A percentile compares a stretch with the other conserved stretches of the same genome.
phyloP scores from a whole-genome alignment of 2,113 vertebrate species.

The Grus americana region DNA sequence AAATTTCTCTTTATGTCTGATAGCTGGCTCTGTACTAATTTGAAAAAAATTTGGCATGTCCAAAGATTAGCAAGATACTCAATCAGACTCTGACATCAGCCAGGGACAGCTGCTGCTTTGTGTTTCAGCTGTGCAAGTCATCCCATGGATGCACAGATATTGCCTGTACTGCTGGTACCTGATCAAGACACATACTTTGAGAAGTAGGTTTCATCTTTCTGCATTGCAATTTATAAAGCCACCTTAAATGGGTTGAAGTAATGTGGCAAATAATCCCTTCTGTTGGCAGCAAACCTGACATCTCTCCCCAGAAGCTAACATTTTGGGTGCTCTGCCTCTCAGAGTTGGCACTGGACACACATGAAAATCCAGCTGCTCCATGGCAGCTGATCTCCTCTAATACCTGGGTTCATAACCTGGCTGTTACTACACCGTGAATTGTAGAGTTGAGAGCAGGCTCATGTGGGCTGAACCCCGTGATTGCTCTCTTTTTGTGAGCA shows the following conservation, averaged over 20 bases:
- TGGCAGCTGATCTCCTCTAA: not conserved
- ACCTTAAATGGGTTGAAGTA: not conserved
- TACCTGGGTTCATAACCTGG: not conserved
- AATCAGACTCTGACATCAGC: not conserved
- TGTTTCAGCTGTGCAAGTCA: not conserved
- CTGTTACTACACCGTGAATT: not conserved
- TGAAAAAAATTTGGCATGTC: not conserved
- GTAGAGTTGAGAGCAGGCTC: not conserved
- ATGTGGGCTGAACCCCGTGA: rapidly evolving
- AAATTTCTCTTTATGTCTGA: not conserved
- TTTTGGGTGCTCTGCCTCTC: not conserved
- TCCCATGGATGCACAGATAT: not conserved
- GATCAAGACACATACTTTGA: not conserved
- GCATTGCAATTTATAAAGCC: not conserved
- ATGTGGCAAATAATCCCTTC: not conserved
- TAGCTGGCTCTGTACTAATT: not conserved
- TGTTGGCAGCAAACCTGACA: not conserved
- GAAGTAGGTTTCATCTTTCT: not conserved
- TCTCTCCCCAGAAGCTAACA: not conserved
- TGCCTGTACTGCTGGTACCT: not conserved
- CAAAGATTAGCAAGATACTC: not conserved
- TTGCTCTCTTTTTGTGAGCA: not conserved
- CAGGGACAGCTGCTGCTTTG: not conserved
- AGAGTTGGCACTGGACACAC: not conserved
- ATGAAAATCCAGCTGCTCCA: not conserved